phyloP scores from a whole-genome alignment of 2,888 invertebrate species.

The Papilio demoleus region DNA sequence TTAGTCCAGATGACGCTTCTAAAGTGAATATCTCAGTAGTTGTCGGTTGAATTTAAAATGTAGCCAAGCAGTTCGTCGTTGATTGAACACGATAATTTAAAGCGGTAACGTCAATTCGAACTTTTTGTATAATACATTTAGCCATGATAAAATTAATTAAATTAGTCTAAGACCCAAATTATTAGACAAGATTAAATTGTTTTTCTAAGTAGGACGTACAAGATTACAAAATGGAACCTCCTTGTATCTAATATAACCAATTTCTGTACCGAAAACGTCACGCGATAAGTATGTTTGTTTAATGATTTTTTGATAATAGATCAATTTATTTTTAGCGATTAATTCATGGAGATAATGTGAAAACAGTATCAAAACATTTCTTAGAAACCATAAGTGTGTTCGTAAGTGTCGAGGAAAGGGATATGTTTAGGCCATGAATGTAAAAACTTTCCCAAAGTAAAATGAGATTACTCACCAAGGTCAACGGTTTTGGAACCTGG shows the following conservation, averaged over 20 bases:
- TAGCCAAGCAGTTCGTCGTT: too few relatives aligned
- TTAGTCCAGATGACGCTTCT: too few relatives aligned
- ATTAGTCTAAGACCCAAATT: not conserved
- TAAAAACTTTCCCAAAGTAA: not conserved
- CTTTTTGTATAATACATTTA: not conserved
- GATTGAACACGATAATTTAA: too few relatives aligned
- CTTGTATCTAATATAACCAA: not conserved
- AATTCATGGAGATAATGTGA: not conserved
- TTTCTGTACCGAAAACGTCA: constrained; percentile 13
- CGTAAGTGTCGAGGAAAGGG: too few relatives aligned
- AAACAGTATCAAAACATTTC: not conserved
- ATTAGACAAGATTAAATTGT: not conserved
- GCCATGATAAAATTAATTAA: not conserved
- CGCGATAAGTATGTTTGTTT: constrained; percentile 9
- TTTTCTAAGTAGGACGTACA: constrained; percentile 1
- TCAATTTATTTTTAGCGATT: constrained; percentile 20
- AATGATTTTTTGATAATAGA: constrained; percentile 3
- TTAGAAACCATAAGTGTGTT: too few relatives aligned
- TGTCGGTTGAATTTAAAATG: too few relatives aligned
- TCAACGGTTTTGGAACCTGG: constrained; percentile 88
- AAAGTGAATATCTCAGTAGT: too few relatives aligned
- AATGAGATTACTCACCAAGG: constrained; percentile 77
- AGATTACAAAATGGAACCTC: not conserved
- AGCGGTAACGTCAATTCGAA: too few relatives aligned
- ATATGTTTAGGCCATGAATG: too few relatives aligned